Base-by-base conservation (phyloP, 1,140 invertebrate species). In the Helicoverpa zea region DNA sequence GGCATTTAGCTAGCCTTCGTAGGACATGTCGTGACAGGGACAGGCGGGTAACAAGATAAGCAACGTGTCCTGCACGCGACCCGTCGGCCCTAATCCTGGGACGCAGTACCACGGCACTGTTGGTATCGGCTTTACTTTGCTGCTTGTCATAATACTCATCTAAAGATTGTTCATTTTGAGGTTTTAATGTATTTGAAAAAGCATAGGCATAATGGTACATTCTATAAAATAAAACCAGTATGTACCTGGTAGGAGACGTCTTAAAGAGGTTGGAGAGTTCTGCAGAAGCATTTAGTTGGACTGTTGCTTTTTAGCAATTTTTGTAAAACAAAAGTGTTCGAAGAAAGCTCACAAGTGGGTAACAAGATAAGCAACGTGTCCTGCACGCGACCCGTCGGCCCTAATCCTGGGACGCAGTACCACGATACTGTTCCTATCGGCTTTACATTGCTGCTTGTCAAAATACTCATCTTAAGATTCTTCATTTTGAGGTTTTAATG, bases 281-380 rank as follows among this genome's bases (percentile, higher is more conserved):
- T n/a, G n/a, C n/a, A n/a, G n/a, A n/a, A n/a, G n/a, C n/a, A n/a
- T n/a, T n/a, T n/a, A n/a, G n/a, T n/a, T n/a, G n/a, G n/a, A n/a
- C n/a, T n/a, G n/a, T n/a, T n/a, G n/a, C n/a, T n/a, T n/a, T n/a
- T n/a, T n/a, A n/a, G n/a, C n/a, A n/a, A n/a, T n/a, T n/a, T n/a
- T n/a, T n/a, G n/a, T n/a, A n/a, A n/a, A n/a, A n/a, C n/a, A n/a
- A n/a, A n/a, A n/a, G n/a, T n/a, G n/a, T n/a, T n/a, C n/a, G n/a
- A n/a, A n/a, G n/a, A n/a, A n/a, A n/a, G n/a, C n/a, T n/a, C n/a
- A 82, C 81, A 79, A 63, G 35, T 52, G 47, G 77, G 75, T 86
- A 79, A 86, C 85, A 83, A 86, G 85, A 86, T 86, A 86, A 86
- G 83, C 83, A 81, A 74, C n/a, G 72, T 74, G 70, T 82, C 81